Conservation (phyloP, 2,888 invertebrate genomes). For the Conchocele bisecta region DNA sequence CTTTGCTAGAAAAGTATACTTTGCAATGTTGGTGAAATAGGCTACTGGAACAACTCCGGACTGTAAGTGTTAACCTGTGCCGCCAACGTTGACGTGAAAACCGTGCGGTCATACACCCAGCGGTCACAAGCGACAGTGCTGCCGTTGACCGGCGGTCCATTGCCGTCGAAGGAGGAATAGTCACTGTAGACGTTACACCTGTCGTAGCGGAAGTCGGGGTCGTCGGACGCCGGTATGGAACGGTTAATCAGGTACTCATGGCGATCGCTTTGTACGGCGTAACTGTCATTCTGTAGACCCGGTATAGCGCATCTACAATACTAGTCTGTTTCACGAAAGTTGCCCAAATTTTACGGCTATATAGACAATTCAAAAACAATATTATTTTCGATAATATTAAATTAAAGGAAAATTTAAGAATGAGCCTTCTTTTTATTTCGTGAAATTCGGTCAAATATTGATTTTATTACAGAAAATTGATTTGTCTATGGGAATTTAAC, state of each 20-base stretch:
- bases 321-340: no score
- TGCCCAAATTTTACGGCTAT: no score
- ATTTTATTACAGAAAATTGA: no score
- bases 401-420: no score
- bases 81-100: constrained; percentile 5
- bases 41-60: no score
- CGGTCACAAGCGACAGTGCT: constrained; percentile 4
- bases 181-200: constrained; percentile 39
- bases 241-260: constrained; percentile 50
- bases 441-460: no score
- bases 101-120: constrained; percentile 15
- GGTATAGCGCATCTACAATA: constrained; percentile 68
- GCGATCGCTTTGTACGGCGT: constrained; percentile 38
- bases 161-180: neutral
- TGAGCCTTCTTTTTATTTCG: no score
- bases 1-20: no score
- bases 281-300: constrained; percentile 63
- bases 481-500: no score
- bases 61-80: neutral
- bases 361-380: no score
- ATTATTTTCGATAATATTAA: no score
- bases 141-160: neutral
- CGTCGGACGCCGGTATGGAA: constrained; percentile 46
- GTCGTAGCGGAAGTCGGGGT: constrained; percentile 40
- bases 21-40: no score